Base-by-base conservation (phyloP, 2,888 invertebrate genomes). In the Syrista parreyssii region DNA sequence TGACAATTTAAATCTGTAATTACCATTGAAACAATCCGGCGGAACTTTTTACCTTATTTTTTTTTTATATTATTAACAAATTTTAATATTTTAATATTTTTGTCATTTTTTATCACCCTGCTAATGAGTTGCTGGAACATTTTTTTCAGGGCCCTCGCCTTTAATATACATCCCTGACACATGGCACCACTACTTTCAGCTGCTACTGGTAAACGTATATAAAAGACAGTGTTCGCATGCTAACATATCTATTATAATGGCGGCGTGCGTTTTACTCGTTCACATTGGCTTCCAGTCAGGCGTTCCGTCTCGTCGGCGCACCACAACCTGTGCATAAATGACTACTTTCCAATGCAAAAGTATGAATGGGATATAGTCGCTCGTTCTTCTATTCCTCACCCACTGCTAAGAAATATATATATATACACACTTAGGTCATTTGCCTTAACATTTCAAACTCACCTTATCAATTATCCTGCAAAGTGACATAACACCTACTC, bases 281-380 rank as follows among this genome's bases (percentile, higher is more conserved):
- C 81, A 76, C 79, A 80, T 83, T 79, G 80, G 74, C 77, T 79
- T 75, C 81, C 34, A 79, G 69, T 71, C 68, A 31, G 68, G 69
- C 75, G 40, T 55, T 76, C 71, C 78, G 79, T 80, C 83, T 80
- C 84, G 82, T 83, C 83, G 83, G 82, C 84, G 84, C 84, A 82
- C 83, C 85, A 83, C 82, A 84, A 83, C 84, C 84, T 84, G 84
- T 81, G 86, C 85, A 87, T 85, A 92, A 93, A 92, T 92, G 92
- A 93, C 92, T 92, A 92, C 93, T 93, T 93, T 93, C 92, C 92
- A 87, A 93, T 93, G 93, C 92, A 93, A 93, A 93, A 93, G 93
- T 93, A 93, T 93, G 93, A 93, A 93, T 93, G 93, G 93, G 93
- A 93, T 92, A 92, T 92, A 91, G 91, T 92, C 92, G 91, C 91